Conservation (phyloP, 2,113 vertebrate genomes). For the Tenebrosternarchus preto region DNA sequence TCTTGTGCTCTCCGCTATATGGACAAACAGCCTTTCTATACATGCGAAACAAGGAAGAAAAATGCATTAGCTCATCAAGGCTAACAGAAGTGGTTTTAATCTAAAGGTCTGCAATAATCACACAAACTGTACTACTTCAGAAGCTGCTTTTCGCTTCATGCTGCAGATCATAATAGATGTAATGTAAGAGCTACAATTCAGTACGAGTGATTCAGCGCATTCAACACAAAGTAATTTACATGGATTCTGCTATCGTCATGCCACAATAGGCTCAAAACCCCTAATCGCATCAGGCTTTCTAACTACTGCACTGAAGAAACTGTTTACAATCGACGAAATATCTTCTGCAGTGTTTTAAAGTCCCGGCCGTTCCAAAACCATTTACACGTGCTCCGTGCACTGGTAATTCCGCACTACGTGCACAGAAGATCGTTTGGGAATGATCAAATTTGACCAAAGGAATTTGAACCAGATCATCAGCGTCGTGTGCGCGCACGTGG, state of each 20-base stretch:
- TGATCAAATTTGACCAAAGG: slow-evolving; percentile 28
- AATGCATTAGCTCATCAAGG: background rate
- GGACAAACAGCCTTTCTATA: background rate
- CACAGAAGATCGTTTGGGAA: background rate
- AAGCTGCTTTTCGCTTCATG: background rate
- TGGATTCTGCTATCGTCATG: slow-evolving; percentile 24
- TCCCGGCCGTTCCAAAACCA: background rate
- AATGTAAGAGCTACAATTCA: background rate
- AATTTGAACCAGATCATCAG: slow-evolving; percentile 38
- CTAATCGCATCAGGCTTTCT: background rate
- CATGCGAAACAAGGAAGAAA: background rate
- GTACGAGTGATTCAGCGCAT: background rate
- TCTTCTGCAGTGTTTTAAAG: background rate
- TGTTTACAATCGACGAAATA: background rate
- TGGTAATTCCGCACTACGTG: background rate
- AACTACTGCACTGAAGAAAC: slow-evolving; percentile 1
- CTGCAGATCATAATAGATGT: background rate
- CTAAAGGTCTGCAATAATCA: background rate
- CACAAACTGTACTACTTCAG: background rate
- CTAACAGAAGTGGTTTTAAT: background rate
- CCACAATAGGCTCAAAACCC: background rate
- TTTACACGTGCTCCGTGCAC: background rate
- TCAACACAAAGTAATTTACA: slow-evolving; percentile 33
- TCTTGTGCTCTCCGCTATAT: background rate
- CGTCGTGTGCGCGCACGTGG: slow-evolving; percentile 7